A percentile compares a stretch with the other conserved stretches of the same genome.
Evolutionary conservation across 2,888 invertebrate genomes (phyloP).

Genomic region (Dryocosmus kuriphilus): DNA sequence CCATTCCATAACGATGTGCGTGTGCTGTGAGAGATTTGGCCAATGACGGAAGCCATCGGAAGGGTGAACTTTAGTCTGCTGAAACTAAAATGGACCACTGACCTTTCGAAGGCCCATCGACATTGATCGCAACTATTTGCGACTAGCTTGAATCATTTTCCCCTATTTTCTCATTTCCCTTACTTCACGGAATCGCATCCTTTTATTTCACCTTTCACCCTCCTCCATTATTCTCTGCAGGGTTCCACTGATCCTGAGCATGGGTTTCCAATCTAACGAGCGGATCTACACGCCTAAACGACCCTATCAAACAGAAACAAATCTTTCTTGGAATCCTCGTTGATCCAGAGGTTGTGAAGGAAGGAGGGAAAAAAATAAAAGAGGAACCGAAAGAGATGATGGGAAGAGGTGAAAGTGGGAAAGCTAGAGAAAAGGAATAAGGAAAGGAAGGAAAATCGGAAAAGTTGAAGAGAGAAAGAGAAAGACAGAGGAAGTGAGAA

Average conservation of each 20-base stretch:
- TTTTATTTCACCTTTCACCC: slow-evolving; percentile 39
- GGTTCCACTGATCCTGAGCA: slow-evolving; percentile 35
- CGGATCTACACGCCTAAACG: slow-evolving; percentile 74
- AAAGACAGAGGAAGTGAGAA: slow-evolving; percentile 45
- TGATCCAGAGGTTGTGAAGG: slow-evolving; percentile 51
- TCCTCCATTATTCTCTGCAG: background rate
- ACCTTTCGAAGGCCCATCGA: slow-evolving; percentile 44
- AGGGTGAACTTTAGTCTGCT: slow-evolving; percentile 54
- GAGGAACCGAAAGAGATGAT: background rate
- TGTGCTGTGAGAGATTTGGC: slow-evolving; percentile 75
- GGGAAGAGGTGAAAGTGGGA: slow-evolving; percentile 7
- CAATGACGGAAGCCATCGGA: slow-evolving; percentile 64
- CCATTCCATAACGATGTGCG: slow-evolving; percentile 74
- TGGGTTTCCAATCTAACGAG: slow-evolving; percentile 72
- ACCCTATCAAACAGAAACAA: slow-evolving; percentile 74
- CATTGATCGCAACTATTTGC: slow-evolving; percentile 41
- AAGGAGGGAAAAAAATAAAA: slow-evolving; percentile 42
- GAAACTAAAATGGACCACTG: slow-evolving; percentile 49
- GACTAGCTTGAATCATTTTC: slow-evolving; percentile 40
- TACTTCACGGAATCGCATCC: slow-evolving; percentile 18
- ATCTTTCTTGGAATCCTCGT: slow-evolving; percentile 69
- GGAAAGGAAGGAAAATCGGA: background rate
- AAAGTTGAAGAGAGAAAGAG: slow-evolving; percentile 24
- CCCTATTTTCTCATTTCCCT: slow-evolving; percentile 36
- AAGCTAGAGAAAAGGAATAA: background rate